These are phyloP conservation scores for Herpailurus yagouaroundi DNA, from an alignment of 2,113 vertebrate species.

Conservation along the genomic window DNA sequence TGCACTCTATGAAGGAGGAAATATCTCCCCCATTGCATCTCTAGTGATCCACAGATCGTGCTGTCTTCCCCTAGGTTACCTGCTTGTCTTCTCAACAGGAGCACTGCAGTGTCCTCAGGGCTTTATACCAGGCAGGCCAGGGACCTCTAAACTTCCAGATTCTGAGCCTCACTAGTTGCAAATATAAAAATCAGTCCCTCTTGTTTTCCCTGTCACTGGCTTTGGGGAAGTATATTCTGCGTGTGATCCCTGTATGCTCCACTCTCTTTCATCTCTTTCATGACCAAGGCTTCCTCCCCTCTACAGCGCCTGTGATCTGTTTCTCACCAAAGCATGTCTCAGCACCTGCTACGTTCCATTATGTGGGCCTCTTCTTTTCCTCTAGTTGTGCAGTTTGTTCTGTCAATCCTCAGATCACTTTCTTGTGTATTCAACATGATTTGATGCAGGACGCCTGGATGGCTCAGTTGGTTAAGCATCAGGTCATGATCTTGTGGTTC, in stretches of 20 bases:
- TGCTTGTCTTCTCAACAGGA: background rate
- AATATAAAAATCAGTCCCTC: background rate
- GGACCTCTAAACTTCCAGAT: background rate
- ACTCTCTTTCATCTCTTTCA: background rate
- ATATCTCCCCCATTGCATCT: background rate
- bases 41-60: background rate
- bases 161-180: background rate
- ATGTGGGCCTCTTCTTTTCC: background rate
- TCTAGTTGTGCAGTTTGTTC: background rate
- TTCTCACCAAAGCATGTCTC: background rate
- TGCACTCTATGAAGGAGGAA: background rate
- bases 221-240: background rate
- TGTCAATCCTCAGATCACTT: background rate
- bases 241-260: background rate
- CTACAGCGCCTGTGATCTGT: background rate
- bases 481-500: too few species aligned
- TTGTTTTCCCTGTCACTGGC: background rate
- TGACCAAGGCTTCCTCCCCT: background rate
- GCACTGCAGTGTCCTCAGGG: background rate
- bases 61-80: background rate
- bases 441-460: background rate
- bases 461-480: too few species aligned
- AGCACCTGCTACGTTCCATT: background rate
- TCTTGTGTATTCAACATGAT: background rate
- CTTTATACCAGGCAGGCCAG: background rate